Conservation (phyloP, 1,140 invertebrate genomes). For the Archivesica marissinica region DNA sequence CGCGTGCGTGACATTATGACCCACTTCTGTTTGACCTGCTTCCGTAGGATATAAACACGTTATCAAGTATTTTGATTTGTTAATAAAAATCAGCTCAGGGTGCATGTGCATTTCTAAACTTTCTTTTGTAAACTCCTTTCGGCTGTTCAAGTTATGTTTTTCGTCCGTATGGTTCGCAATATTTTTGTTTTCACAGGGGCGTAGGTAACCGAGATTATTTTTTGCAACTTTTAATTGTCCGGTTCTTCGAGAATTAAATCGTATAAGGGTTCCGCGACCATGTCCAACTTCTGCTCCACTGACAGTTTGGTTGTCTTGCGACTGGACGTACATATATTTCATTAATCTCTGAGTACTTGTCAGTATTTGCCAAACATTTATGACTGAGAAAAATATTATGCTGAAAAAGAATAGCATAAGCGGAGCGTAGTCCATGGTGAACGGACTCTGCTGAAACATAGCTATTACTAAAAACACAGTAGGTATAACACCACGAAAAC, state of each 20-base stretch:
- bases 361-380: slow-evolving; percentile 70
- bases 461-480: slow-evolving; percentile 66
- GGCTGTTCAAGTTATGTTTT: slow-evolving; percentile 67
- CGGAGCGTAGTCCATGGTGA: slow-evolving; percentile 65
- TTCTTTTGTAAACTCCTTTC: slow-evolving; percentile 57
- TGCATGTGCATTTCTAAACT: slow-evolving; percentile 14
- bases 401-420: slow-evolving; percentile 69
- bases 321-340: slow-evolving; percentile 57
- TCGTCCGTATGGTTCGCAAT: slow-evolving; percentile 49
- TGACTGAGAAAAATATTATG: slow-evolving; percentile 72
- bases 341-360: slow-evolving; percentile 63
- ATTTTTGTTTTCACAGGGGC: slow-evolving; percentile 68
- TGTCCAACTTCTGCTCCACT: neutral
- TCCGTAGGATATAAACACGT: neutral
- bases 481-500: slow-evolving; percentile 65
- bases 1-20: neutral
- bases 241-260: neutral
- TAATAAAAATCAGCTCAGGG: slow-evolving; percentile 19
- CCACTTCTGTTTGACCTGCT: neutral
- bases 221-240: slow-evolving; percentile 40
- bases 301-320: neutral
- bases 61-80: neutral
- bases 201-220: slow-evolving; percentile 67
- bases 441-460: slow-evolving; percentile 69
- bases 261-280: neutral